Conservation (phyloP, 53 echinoderm and acorn worm genomes). For the Mesocentrotus franciscanus region DNA sequence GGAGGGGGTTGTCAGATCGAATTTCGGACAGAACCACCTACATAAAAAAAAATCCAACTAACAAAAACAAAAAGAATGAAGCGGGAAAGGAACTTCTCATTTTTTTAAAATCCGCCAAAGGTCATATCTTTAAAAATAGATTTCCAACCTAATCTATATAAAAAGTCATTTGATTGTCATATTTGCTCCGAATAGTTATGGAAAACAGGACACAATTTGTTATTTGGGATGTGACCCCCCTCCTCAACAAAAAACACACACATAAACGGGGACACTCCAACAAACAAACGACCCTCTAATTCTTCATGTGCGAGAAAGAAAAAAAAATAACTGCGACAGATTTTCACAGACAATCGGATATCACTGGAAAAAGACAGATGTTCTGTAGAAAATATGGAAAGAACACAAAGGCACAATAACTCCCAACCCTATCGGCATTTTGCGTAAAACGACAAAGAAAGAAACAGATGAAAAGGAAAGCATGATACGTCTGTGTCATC, state of each 20-base stretch:
- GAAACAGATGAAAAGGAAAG: neutral
- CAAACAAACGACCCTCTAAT: neutral
- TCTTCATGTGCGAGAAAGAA: neutral
- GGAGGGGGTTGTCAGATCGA: neutral
- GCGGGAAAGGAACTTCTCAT: too few species aligned
- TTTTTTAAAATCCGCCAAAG: too few species aligned
- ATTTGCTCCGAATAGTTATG: too few species aligned
- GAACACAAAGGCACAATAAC: conserved; percentile 30
- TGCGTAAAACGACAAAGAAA: neutral
- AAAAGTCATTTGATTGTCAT: too few species aligned
- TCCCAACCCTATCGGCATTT: conserved; percentile 9
- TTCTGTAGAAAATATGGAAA: conserved; percentile 40
- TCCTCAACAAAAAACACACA: neutral
- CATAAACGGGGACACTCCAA: neutral
- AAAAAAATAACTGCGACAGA: neutral
- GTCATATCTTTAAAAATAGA: too few species aligned
- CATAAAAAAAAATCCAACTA: neutral
- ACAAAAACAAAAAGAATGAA: neutral
- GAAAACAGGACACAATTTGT: too few species aligned
- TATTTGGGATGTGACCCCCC: neutral
- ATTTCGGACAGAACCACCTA: too few species aligned
- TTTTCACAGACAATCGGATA: conserved; percentile 25
- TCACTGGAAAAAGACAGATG: neutral
- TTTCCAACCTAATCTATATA: too few species aligned
- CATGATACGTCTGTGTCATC: conserved; percentile 4